Conservation (phyloP, 2,797 vertebrate species). For the Acanthopagrus latus region DNA sequence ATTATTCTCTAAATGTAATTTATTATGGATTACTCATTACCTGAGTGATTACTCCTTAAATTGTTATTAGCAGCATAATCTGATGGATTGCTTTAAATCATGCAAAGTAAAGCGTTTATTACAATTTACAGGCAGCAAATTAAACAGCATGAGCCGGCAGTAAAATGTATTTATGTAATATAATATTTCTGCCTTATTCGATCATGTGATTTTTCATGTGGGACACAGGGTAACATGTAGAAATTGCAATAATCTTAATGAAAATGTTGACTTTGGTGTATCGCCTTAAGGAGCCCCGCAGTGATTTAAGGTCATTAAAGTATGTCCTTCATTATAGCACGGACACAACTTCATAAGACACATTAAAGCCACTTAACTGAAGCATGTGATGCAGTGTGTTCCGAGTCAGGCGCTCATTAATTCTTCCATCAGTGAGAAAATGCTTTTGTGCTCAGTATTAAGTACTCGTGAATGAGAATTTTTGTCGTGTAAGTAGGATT, state of each 20-base stretch:
- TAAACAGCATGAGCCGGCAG: neutral
- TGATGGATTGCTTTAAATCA: conserved; percentile 31
- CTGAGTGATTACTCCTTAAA: conserved; percentile 32
- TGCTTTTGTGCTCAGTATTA: conserved; percentile 37
- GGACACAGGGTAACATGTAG: neutral
- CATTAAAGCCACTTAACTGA: conserved; percentile 43
- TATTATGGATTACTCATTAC: conserved; percentile 56
- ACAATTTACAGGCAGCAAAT: conserved; percentile 8
- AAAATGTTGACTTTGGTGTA: conserved; percentile 5
- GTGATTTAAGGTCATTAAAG: conserved; percentile 34
- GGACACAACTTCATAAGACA: conserved; percentile 41
- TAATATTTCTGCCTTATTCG: conserved; percentile 13
- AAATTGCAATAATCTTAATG: conserved; percentile 25
- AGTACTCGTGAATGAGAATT: conserved; percentile 62
- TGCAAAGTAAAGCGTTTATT: conserved; percentile 28
- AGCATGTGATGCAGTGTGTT: conserved; percentile 46
- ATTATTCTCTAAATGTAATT: conserved; percentile 57
- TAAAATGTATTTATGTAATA: neutral
- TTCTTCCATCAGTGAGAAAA: conserved; percentile 51
- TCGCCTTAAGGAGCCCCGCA: neutral
- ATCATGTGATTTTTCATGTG: neutral
- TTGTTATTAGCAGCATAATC: conserved; percentile 35
- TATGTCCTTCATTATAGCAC: conserved; percentile 41
- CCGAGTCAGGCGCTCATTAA: conserved; percentile 60
- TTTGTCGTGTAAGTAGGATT: conserved; percentile 68